Conservation (phyloP, 53 echinoderm and acorn worm genomes). For the Henricia sp. region DNA sequence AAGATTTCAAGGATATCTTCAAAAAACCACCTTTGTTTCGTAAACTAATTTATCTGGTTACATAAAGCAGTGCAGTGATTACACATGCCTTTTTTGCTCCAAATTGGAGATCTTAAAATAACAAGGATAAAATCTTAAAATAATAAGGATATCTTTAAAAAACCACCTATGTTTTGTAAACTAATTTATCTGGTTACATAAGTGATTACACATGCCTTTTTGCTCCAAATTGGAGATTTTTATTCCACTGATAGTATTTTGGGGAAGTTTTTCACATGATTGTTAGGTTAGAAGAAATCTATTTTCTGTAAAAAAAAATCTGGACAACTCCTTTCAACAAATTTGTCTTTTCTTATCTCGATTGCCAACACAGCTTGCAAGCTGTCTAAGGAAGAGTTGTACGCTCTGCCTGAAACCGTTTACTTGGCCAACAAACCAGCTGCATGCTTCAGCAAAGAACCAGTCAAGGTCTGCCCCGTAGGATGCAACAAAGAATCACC, state of each 20-base stretch:
- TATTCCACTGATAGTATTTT: not conserved
- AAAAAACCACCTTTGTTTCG: no score
- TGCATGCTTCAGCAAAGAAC: constrained; percentile 71
- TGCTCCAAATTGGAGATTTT: no score
- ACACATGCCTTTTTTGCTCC: no score
- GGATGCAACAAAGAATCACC: constrained; percentile 43
- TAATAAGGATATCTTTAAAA: no score
- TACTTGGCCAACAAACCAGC: constrained; percentile 63
- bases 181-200: not conserved
- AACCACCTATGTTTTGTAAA: no score
- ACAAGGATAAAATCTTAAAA: no score
- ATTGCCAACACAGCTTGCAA: constrained; percentile 50
- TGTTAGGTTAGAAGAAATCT: not conserved
- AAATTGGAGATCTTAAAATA: no score
- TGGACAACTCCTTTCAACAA: not conserved
- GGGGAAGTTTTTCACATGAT: not conserved
- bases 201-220: not conserved
- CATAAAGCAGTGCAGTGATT: no score
- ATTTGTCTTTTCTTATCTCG: not conserved
- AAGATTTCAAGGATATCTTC: no score
- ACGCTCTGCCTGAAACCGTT: constrained; percentile 47
- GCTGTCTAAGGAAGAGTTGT: constrained; percentile 54
- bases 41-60: no score
- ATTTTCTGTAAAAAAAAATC: no score
- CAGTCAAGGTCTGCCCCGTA: constrained; percentile 64